These are phyloP conservation scores for Papilio protenor DNA, from an alignment of 2,888 invertebrate species.

Conservation along the genomic window DNA sequence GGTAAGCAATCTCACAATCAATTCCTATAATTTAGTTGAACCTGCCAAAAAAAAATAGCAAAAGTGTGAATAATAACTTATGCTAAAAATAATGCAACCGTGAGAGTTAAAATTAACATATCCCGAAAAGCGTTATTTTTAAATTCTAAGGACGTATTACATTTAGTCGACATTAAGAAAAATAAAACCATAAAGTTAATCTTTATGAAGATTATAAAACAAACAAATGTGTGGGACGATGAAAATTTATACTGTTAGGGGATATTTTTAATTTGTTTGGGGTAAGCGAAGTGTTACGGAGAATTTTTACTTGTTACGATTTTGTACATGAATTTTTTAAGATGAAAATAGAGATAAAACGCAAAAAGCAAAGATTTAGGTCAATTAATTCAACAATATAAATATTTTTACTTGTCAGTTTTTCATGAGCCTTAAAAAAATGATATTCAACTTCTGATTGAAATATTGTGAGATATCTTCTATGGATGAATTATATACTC, in stretches of 20 bases:
- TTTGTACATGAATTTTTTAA: too few species aligned
- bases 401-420: too few species aligned
- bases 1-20: constrained; percentile 42
- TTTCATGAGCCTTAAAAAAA: too few species aligned
- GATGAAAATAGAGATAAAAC: too few species aligned
- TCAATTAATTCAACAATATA: too few species aligned
- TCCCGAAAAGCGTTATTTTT: neutral
- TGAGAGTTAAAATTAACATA: neutral
- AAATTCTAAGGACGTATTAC: neutral
- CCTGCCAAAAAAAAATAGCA: neutral
- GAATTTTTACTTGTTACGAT: too few species aligned
- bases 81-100: neutral
- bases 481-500: neutral
- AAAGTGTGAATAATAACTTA: neutral
- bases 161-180: neutral
- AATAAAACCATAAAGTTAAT: neutral
- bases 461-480: neutral
- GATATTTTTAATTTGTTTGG: neutral
- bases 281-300: neutral
- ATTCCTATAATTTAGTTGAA: neutral
- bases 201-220: neutral
- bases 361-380: too few species aligned
- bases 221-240: neutral
- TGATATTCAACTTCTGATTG: too few species aligned
- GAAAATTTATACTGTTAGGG: neutral